A percentile compares a stretch with the other conserved stretches of the same genome.
Evolutionary conservation across 53 echinoderm and acorn worm genomes (phyloP).

Genomic region (Apostichopus leukothele): DNA sequence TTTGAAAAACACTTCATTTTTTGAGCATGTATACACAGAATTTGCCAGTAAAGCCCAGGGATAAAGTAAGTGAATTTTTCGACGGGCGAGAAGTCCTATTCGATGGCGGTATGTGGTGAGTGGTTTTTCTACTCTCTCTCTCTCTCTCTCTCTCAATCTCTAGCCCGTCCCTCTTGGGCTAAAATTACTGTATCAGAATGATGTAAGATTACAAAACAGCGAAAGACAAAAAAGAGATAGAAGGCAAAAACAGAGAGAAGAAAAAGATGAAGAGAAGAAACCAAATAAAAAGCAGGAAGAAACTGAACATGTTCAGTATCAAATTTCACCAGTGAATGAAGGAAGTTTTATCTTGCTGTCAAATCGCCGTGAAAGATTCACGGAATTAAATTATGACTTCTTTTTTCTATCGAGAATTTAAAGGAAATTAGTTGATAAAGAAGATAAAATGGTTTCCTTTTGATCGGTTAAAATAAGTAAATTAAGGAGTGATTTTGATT

Average conservation of each 20-base stretch:
- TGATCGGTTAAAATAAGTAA: slow-evolving; percentile 20
- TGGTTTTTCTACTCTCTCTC: background rate
- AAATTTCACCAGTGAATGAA: slow-evolving; percentile 25
- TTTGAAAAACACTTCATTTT: slow-evolving; percentile 23
- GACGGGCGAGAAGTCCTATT: background rate
- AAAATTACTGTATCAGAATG: slow-evolving; percentile 24
- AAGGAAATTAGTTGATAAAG: slow-evolving; percentile 12
- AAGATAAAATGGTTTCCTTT: slow-evolving; percentile 10
- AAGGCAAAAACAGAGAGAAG: background rate
- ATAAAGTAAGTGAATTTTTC: slow-evolving; percentile 38
- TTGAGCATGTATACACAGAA: slow-evolving; percentile 40
- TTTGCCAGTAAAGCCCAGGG: slow-evolving; percentile 26
- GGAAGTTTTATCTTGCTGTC: slow-evolving; percentile 31
- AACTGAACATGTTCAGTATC: slow-evolving; percentile 34
- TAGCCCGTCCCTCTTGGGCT: slow-evolving; percentile 35
- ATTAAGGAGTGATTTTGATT: slow-evolving; percentile 29
- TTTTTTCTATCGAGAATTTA: background rate
- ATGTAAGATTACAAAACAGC: background rate
- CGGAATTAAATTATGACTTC: slow-evolving; percentile 37
- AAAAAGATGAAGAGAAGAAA: background rate
- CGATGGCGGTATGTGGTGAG: background rate
- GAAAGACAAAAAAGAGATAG: background rate
- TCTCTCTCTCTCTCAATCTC: background rate
- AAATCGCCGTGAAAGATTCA: slow-evolving; percentile 15
- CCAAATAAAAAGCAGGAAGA: background rate